Evolutionary conservation across 2,888 invertebrate genomes (phyloP).

Genomic region (Hirtodrosophila confusa): DNA sequence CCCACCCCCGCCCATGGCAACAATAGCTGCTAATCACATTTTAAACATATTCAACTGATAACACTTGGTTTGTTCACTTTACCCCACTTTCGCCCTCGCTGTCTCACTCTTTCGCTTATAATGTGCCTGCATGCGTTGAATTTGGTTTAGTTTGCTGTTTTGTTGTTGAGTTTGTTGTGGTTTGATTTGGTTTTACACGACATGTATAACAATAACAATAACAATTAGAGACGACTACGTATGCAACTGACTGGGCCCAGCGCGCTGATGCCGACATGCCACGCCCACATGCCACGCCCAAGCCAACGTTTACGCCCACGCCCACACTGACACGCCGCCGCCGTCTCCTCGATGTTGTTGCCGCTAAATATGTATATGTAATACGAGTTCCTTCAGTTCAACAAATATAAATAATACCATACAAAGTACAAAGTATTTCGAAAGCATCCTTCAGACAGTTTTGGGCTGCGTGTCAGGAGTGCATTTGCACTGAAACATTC

Average conservation of each 20-base stretch:
- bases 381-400: conserved; percentile 9
- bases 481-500: conserved; percentile 93
- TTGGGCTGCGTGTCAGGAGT: conserved; percentile 98
- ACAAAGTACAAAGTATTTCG: not conserved
- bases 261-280: conserved; percentile 29
- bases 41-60: not conserved
- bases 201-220: no score
- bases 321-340: conserved; percentile 55
- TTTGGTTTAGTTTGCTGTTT: not conserved
- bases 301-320: conserved; percentile 16
- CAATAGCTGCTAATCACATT: not conserved
- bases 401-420: not conserved
- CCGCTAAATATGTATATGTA: conserved; percentile 14
- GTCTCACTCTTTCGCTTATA: no score
- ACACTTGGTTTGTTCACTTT: not conserved
- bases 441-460: conserved; percentile 84
- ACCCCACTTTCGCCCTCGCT: not conserved
- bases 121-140: not conserved
- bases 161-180: no score
- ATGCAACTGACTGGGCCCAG: conserved; percentile 13
- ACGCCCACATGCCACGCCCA: conserved; percentile 20
- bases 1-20: not conserved
- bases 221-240: no score
- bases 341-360: conserved; percentile 28
- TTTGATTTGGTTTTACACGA: not conserved